Percentiles rank a stretch among this genome's conserved stretches.
Evolutionary conservation across 2,113 vertebrate species (phyloP).

Genomic region (Sorex fumeus): DNA sequence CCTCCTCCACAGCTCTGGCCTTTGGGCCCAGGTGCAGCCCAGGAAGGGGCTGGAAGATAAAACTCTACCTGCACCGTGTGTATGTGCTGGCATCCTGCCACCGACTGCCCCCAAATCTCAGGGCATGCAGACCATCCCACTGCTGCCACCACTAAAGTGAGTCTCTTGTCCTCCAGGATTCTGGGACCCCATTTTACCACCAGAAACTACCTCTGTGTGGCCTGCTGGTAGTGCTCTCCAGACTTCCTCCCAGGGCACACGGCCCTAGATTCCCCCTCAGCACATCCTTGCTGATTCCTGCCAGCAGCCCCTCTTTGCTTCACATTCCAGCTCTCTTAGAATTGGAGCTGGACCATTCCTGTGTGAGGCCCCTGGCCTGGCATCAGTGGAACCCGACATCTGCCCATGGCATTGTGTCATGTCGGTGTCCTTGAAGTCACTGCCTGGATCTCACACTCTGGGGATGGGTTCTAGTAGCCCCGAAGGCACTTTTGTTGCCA

Average conservation of each 20-base stretch:
- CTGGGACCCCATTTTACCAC: not conserved
- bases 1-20: not conserved
- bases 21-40: not conserved
- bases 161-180: not conserved
- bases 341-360: not conserved
- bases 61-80: not conserved
- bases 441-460: not conserved
- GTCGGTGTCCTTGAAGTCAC: no score
- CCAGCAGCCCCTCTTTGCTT: not conserved
- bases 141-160: not conserved
- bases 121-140: not conserved
- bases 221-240: not conserved
- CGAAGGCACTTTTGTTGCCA: not conserved
- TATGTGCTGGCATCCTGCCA: not conserved
- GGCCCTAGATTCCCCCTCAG: no score
- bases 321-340: not conserved
- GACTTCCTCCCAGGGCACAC: no score
- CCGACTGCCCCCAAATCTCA: not conserved
- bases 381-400: no score
- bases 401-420: no score
- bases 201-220: not conserved
- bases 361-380: no score
- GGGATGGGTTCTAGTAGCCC: not conserved
- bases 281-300: no score
- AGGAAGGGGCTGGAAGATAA: fast-evolving